Evolutionary conservation across 2,888 invertebrate species (phyloP).

Genomic region (Ectemnius lituratus): DNA sequence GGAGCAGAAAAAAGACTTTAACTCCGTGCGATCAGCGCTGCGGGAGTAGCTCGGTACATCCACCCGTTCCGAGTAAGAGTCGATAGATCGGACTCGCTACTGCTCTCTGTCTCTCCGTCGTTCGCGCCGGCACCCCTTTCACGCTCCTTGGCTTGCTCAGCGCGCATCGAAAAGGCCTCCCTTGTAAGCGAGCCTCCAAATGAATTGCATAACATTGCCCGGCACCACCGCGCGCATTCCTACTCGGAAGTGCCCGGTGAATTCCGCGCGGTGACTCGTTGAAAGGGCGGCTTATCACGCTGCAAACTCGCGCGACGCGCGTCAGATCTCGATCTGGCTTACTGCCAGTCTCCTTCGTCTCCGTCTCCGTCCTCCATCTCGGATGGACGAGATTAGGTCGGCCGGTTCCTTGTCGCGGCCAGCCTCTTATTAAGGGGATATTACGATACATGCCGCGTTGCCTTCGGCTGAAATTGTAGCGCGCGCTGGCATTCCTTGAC

Average conservation of each 20-base stretch:
- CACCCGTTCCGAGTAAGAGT: conserved; percentile 42
- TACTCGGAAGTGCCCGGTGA: conserved; percentile 17
- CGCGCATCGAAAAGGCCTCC: conserved; percentile 10
- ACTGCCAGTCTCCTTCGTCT: conserved; percentile 4
- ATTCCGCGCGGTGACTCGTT: conserved; percentile 24
- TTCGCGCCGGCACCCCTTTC: background rate
- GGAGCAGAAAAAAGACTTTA: conserved; percentile 19
- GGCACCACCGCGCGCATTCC: too few species aligned
- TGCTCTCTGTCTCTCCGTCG: conserved; percentile 14
- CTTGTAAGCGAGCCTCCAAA: conserved; percentile 36
- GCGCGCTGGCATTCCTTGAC: conserved; percentile 5
- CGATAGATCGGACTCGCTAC: conserved; percentile 42
- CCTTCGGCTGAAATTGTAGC: conserved; percentile 11
- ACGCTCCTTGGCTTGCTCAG: background rate
- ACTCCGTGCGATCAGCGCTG: conserved; percentile 42
- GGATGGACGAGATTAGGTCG: conserved; percentile 34
- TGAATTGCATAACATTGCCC: conserved; percentile 47
- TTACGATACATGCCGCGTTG: conserved; percentile 20
- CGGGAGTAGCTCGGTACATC: conserved; percentile 36
- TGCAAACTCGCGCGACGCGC: conserved; percentile 17
- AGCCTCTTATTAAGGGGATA: conserved; percentile 37
- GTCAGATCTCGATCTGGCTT: conserved; percentile 23
- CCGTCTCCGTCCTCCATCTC: conserved; percentile 14
- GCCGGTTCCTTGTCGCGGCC: conserved; percentile 7
- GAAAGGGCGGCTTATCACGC: conserved; percentile 37